Conservation (phyloP, 2,113 vertebrate species). For the Nestor notabilis region DNA sequence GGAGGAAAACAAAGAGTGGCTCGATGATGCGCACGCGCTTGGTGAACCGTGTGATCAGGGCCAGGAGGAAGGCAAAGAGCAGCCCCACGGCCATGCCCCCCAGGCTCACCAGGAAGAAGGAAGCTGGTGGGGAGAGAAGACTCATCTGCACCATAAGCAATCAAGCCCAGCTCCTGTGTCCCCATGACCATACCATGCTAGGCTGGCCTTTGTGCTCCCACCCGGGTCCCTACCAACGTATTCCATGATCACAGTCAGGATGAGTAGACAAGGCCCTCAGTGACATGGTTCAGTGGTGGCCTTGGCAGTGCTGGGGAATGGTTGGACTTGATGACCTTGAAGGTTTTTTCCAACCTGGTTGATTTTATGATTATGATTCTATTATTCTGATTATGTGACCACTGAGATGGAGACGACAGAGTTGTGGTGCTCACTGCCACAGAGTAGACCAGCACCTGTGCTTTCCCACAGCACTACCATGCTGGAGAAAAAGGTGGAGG, state of each 20-base stretch:
- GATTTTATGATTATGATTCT: not conserved
- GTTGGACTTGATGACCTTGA: not conserved
- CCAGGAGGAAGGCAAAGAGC: conserved; percentile 91
- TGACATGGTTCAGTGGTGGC: not conserved
- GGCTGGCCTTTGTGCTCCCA: not conserved
- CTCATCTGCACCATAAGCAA: not conserved
- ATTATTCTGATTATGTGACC: not conserved
- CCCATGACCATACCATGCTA: rapidly evolving
- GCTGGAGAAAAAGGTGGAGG: not conserved
- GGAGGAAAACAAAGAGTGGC: conserved; percentile 92
- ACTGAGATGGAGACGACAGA: not conserved
- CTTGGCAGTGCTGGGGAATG: not conserved
- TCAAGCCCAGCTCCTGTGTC: not conserved
- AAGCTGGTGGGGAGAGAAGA: conserved; percentile 79
- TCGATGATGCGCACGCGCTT: conserved; percentile 97
- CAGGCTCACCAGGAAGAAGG: conserved; percentile 93
- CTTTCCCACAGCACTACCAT: not conserved
- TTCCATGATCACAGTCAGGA: not conserved
- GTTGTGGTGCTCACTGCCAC: not conserved
- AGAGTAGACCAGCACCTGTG: not conserved
- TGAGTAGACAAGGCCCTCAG: not conserved
- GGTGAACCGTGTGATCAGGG: conserved; percentile 94
- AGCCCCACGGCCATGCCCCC: conserved; percentile 92
- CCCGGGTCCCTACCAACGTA: not conserved
- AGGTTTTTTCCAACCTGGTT: not conserved